Evolutionary conservation across 1,140 invertebrate species (phyloP).

Genomic region (Choristoneura fumiferana): DNA sequence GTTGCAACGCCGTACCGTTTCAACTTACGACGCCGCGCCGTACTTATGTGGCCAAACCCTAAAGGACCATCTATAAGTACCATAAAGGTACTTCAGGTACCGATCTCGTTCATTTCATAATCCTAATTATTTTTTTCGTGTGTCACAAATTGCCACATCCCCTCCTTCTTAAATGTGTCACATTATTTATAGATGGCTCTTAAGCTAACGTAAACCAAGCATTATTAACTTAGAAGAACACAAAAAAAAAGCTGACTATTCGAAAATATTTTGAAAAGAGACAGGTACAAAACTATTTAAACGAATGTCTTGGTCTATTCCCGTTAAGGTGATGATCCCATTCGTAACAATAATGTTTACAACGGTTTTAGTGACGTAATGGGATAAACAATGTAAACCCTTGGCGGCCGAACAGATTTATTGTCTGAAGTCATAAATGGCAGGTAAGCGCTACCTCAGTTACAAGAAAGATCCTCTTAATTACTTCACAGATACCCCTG

Average conservation of each 20-base stretch:
- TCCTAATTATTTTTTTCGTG: no score
- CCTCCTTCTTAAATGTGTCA: no score
- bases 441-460: slow-evolving; percentile 69
- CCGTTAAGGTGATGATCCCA: slow-evolving; percentile 65
- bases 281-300: slow-evolving; percentile 49
- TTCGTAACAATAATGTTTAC: slow-evolving; percentile 47
- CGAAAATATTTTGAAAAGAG: not conserved
- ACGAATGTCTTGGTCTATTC: slow-evolving; percentile 32
- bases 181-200: no score
- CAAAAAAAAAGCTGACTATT: slow-evolving; percentile 16
- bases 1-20: no score
- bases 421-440: slow-evolving; percentile 55
- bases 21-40: no score
- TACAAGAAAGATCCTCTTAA: slow-evolving; percentile 58
- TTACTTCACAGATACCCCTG: slow-evolving; percentile 49
- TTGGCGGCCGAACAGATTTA: slow-evolving; percentile 41
- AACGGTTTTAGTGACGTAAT: slow-evolving; percentile 64
- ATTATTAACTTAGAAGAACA: not conserved
- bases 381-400: slow-evolving; percentile 52
- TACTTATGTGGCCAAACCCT: no score
- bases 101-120: no score
- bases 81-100: no score
- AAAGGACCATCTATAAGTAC: no score
- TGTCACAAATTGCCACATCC: no score
- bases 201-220: no score